These are phyloP conservation scores for Penelope pileata DNA, from an alignment of 2,113 vertebrate genomes.

Conservation along the genomic window DNA sequence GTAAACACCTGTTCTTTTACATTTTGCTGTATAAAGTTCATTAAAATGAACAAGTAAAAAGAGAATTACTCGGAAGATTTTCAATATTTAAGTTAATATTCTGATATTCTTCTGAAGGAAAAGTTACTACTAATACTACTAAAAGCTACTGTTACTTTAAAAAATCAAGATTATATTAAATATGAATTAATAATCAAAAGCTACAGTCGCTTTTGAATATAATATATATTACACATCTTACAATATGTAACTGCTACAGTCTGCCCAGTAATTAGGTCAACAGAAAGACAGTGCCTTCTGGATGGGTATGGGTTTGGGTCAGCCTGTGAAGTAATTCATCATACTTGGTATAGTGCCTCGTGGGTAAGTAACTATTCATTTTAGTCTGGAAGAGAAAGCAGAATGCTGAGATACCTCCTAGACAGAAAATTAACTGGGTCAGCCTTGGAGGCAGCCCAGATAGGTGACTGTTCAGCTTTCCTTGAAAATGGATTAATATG, in stretches of 20 bases:
- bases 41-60: not conserved
- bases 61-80: not conserved
- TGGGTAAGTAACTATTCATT: constrained; percentile 41
- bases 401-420: not conserved
- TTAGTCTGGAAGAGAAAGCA: not conserved
- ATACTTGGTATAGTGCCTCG: constrained; percentile 29
- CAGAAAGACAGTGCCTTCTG: constrained; percentile 33
- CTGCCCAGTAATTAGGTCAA: constrained; percentile 65
- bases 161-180: constrained; percentile 14
- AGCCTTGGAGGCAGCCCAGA: constrained; percentile 32
- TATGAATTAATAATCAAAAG: constrained; percentile 55
- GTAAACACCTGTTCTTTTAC: not conserved
- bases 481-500: constrained; percentile 45
- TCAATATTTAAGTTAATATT: not conserved
- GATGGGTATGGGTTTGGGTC: constrained; percentile 32
- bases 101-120: not conserved
- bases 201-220: constrained; percentile 6
- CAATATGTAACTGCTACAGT: constrained; percentile 27
- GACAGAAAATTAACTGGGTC: constrained; percentile 66
- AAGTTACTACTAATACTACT: too few relatives aligned
- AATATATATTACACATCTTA: constrained; percentile 22
- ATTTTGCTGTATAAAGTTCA: not conserved
- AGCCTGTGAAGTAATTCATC: constrained; percentile 55
- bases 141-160: not conserved
- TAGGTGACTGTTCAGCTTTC: constrained; percentile 40